These are phyloP conservation scores for Platichthys flesus DNA, from an alignment of 2,113 vertebrate genomes.

Conservation along the genomic window DNA sequence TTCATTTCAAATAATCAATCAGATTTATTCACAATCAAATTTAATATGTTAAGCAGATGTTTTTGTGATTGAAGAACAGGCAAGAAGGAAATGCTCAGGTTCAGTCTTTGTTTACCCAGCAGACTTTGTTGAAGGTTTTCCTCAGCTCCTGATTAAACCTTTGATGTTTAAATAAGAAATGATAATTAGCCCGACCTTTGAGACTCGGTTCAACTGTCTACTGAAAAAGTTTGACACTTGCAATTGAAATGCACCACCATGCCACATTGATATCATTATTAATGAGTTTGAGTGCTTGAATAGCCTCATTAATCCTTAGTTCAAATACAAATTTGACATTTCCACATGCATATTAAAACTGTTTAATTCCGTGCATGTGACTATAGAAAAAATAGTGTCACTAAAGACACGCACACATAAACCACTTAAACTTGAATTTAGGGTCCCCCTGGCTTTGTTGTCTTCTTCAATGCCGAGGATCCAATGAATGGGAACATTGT, in stretches of 20 bases:
- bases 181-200: slow-evolving; percentile 53
- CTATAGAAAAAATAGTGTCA: slow-evolving; percentile 1
- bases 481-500: not conserved
- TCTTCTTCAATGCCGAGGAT: not conserved
- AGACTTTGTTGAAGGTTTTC: slow-evolving; percentile 3
- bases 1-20: not conserved
- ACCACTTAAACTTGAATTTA: not conserved
- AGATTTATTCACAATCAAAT: too few relatives aligned
- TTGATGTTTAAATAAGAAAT: slow-evolving; percentile 35
- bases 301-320: slow-evolving; percentile 38
- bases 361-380: not conserved
- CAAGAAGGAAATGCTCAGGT: not conserved
- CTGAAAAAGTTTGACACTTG: not conserved
- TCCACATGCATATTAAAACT: slow-evolving; percentile 46
- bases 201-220: not conserved
- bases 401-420: not conserved
- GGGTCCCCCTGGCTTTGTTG: not conserved
- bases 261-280: slow-evolving; percentile 28
- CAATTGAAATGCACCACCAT: slow-evolving; percentile 32
- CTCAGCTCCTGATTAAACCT: slow-evolving; percentile 1
- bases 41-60: too few relatives aligned
- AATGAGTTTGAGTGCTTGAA: slow-evolving; percentile 48
- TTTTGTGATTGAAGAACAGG: too few relatives aligned
- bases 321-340: slow-evolving; percentile 45
- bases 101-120: not conserved